Base-by-base conservation (phyloP, 2,797 vertebrate species). In the Clarias fuscus region DNA sequence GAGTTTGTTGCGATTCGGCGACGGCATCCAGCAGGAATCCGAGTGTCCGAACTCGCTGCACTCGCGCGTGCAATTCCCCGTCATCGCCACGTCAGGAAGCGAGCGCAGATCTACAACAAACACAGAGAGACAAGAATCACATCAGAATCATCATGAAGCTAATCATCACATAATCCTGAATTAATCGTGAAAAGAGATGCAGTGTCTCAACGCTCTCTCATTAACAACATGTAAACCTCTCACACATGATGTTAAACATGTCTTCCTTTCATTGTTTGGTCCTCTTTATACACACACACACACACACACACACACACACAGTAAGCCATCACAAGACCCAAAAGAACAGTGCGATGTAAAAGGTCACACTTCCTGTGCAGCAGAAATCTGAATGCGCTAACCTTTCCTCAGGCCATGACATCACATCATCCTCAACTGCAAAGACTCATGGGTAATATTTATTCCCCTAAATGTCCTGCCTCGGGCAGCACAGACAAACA, bases 11-110 rank as follows among this genome's bases (percentile, higher is more conserved):
- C 95, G 97, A 93, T 93, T 96, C 87, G 98, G 98, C 90, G 98
- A 99, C 10, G 97, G 98, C 98, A 99, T 99, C 98, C 98, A 99
- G 95, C 98, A 99, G 79, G 97, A 97, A 92, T 99, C 98, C 0
- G 98, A 99, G 93, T 99, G 98, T 92, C 98, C 98, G 3, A 97
- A 99, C 93, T 99, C 98, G 0, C 97, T 98, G 95, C 98, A 99
- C 93, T 99, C 98, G 73, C 92, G 97, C 72, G 98, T 99, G 91
- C 98, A 99, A 92, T 97, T 99, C 91, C 98, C 98, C 1, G 98
- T 99, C 98, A 99, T 99, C 88, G 98, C 98, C 90, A 99, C 98
- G 53, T 99, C 98, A 40, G 98, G 98, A 86, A 99, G 95, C 87
- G 98, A 97, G 90, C 98, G 95, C 91, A 99, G 96, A 95, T 99